A percentile compares a stretch with the other conserved stretches of the same genome.
phyloP scores from a whole-genome alignment of 2,797 vertebrate genomes.

The Kryptolebias ocellatus region DNA sequence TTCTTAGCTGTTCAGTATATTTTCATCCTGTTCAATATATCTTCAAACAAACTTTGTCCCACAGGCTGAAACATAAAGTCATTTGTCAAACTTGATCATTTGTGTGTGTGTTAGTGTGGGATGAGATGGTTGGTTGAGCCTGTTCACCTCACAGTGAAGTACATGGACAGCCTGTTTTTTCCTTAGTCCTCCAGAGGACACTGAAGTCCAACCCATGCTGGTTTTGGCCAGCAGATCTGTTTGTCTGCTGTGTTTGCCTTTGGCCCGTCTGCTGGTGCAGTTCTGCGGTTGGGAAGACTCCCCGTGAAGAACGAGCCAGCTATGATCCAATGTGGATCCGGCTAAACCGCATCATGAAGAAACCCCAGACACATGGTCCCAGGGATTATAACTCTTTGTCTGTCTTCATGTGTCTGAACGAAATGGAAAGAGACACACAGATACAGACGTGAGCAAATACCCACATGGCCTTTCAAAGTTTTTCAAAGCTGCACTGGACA shows the following conservation, averaged over 20 bases:
- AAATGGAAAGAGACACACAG: conserved; percentile 19
- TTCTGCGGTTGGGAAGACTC: conserved; percentile 50
- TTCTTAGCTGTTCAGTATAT: no score
- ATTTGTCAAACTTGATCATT: conserved; percentile 51
- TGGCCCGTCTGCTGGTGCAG: conserved; percentile 40
- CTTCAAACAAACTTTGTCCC: conserved; percentile 31
- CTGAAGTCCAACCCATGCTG: conserved; percentile 68
- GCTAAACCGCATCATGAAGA: conserved; percentile 34
- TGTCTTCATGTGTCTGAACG: conserved; percentile 14
- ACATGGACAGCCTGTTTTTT: conserved; percentile 44
- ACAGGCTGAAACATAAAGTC: conserved; percentile 34
- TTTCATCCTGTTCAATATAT: conserved; percentile 32
- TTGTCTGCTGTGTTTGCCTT: conserved; percentile 70
- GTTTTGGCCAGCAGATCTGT: conserved; percentile 66
- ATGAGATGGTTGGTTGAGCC: conserved; percentile 63
- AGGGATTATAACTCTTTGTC: conserved; percentile 30
- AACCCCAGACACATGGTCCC: conserved; percentile 33
- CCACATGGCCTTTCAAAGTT: neutral
- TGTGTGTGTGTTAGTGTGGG: conserved; percentile 40
- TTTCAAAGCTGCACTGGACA: conserved; percentile 1
- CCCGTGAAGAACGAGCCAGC: conserved; percentile 18
- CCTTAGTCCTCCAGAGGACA: conserved; percentile 55
- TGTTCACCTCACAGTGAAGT: conserved; percentile 31
- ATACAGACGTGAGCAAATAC: conserved; percentile 6
- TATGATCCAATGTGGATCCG: conserved; percentile 41